phyloP scores from a whole-genome alignment of 2,888 invertebrate genomes.

The Boloria selene region DNA sequence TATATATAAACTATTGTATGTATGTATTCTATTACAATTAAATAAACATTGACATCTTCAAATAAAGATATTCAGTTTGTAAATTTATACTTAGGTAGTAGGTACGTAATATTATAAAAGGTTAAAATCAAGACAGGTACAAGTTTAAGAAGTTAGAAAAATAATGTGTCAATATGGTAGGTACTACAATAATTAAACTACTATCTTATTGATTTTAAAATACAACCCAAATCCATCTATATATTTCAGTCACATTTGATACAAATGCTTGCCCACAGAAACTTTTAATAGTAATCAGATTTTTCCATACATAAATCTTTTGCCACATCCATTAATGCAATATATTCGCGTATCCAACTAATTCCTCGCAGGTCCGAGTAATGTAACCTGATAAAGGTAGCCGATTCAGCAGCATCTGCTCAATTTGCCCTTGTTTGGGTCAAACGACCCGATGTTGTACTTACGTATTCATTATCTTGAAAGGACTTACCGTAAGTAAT shows the following conservation, averaged over 20 bases:
- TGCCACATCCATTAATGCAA: conserved; percentile 11
- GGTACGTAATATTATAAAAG: no score
- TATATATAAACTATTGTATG: background rate
- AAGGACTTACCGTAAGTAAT: conserved; percentile 16
- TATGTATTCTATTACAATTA: background rate
- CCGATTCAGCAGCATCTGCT: conserved; percentile 64
- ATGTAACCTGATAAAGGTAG: conserved; percentile 60
- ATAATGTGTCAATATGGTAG: no score
- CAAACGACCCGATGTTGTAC: conserved; percentile 33
- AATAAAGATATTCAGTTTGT: no score
- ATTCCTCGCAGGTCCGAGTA: conserved; percentile 41
- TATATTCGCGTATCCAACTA: conserved; percentile 26
- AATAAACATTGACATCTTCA: background rate
- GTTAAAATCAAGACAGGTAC: no score
- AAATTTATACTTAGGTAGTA: no score
- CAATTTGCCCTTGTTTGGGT: conserved; percentile 55
- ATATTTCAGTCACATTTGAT: no score
- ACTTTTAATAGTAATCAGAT: background rate
- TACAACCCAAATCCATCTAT: no score
- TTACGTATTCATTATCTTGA: conserved; percentile 42
- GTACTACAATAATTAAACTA: no score
- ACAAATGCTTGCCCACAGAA: background rate
- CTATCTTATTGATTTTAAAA: no score
- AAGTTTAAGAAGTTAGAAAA: no score
- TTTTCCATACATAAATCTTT: background rate